Percentiles rank a stretch among this genome's conserved stretches.
Evolutionary conservation across 1,140 invertebrate species (phyloP).

Genomic region (Microplitis mediator): DNA sequence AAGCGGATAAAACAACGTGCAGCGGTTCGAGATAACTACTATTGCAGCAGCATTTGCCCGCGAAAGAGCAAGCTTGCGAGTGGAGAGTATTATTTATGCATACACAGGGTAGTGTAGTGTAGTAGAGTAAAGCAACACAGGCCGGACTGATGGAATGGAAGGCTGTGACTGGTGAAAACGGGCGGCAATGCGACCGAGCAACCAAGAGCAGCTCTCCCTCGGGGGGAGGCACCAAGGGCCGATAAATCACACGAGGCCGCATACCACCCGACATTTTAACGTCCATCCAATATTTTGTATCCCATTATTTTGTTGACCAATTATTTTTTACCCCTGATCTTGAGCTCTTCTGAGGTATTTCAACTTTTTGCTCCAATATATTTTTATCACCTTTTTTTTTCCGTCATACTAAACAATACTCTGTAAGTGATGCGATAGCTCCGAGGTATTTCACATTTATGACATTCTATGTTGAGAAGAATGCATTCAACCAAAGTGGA

Average conservation of each 20-base stretch:
- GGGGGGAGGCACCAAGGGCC: conserved; percentile 22
- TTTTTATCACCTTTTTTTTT: background rate
- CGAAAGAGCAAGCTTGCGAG: conserved; percentile 14
- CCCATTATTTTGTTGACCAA: conserved; percentile 28
- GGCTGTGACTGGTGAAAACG: conserved; percentile 9
- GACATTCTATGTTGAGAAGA: conserved; percentile 11
- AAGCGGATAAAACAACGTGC: background rate
- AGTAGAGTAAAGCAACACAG: background rate
- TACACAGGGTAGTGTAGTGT: conserved; percentile 23
- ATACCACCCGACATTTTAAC: conserved; percentile 12
- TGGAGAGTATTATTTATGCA: conserved; percentile 28
- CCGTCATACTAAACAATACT: conserved; percentile 2
- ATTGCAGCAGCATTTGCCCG: background rate
- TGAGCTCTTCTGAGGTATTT: background rate
- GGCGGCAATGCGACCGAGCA: conserved; percentile 7
- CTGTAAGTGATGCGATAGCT: background rate
- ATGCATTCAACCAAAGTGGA: conserved; percentile 8
- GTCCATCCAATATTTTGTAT: conserved; percentile 23
- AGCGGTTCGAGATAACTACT: background rate
- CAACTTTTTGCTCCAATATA: background rate
- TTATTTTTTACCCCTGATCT: conserved; percentile 15
- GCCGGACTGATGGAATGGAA: background rate
- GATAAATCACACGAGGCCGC: conserved; percentile 23
- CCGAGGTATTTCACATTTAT: conserved; percentile 11
- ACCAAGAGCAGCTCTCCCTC: conserved; percentile 10